Evolutionary conservation across 2,113 vertebrate species (phyloP).

Genomic region (Gavialis gangeticus): DNA sequence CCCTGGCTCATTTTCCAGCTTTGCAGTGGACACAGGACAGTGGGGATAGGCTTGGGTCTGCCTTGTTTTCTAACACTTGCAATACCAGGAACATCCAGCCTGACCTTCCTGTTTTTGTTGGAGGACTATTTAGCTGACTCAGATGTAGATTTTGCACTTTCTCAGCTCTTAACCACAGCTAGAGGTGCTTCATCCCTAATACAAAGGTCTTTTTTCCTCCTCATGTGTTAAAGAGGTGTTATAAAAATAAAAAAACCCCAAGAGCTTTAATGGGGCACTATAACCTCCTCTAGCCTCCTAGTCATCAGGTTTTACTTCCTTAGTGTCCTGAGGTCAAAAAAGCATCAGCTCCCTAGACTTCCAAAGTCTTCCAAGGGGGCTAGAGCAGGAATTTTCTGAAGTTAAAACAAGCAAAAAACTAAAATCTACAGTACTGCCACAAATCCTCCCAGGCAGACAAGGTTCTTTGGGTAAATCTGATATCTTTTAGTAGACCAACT

Average conservation of each 20-base stretch:
- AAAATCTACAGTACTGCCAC: neutral
- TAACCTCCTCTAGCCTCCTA: neutral
- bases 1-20: neutral
- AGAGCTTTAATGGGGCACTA: neutral
- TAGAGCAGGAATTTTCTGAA: neutral
- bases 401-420: neutral
- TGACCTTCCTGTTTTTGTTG: neutral
- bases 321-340: neutral
- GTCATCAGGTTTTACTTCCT: slow-evolving; percentile 65
- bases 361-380: slow-evolving; percentile 28
- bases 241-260: slow-evolving; percentile 33
- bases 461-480: no score
- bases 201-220: neutral
- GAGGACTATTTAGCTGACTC: neutral
- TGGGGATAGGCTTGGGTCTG: neutral
- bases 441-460: no score
- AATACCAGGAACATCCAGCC: neutral
- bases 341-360: neutral
- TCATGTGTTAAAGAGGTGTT: neutral
- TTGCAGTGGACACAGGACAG: neutral
- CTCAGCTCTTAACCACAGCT: neutral
- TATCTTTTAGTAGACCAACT: no score
- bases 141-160: neutral
- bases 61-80: neutral
- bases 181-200: neutral